Evolutionary conservation across 2,888 invertebrate species (phyloP).

Genomic region (Rhorus exstirpatorius): DNA sequence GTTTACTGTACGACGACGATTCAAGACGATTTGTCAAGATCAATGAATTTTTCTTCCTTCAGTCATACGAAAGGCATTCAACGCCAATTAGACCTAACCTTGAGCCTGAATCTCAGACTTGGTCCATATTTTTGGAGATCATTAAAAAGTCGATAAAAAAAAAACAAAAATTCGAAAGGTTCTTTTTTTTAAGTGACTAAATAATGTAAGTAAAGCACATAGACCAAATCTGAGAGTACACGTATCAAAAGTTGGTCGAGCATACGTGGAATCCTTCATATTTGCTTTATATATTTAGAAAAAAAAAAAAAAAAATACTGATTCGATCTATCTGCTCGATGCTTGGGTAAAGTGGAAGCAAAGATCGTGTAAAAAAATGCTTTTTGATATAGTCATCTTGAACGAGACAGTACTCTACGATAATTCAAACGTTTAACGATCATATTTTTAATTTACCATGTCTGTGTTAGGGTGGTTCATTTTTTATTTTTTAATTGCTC

Average conservation of each 20-base stretch:
- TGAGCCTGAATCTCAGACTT: background rate
- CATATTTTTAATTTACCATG: background rate
- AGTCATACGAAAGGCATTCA: background rate
- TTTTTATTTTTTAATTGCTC: too few species aligned
- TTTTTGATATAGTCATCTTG: constrained; percentile 15
- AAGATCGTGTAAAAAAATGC: constrained; percentile 39
- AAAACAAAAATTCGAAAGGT: too few species aligned
- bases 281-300: background rate
- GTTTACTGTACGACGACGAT: background rate
- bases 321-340: constrained; percentile 13
- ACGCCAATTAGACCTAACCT: background rate
- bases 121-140: background rate
- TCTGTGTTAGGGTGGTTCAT: too few species aligned
- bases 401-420: constrained; percentile 39
- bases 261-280: background rate
- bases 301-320: background rate
- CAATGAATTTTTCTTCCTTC: background rate
- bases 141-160: too few species aligned
- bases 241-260: background rate
- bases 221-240: background rate
- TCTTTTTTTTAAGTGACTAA: too few species aligned
- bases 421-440: background rate
- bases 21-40: background rate
- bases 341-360: constrained; percentile 44
- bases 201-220: too few species aligned